Evolutionary conservation across 2,888 invertebrate species (phyloP), one percentile per base, ranked within the genome.

Genomic region (Apoda limacodes): DNA sequence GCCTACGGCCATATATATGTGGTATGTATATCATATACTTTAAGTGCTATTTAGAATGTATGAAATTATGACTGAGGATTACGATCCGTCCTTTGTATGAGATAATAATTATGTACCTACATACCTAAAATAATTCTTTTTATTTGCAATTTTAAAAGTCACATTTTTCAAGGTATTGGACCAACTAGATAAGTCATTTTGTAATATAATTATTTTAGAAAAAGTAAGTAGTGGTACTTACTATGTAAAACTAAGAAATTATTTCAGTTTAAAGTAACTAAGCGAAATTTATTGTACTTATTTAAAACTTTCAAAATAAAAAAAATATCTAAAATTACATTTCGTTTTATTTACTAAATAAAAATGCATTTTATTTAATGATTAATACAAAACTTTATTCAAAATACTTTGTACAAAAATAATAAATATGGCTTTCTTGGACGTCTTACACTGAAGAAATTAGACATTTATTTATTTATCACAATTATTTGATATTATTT

Each of bases 271-370:
- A n/a, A n/a, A n/a, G n/a, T n/a, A n/a, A n/a, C n/a, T n/a, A n/a
- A n/a, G n/a, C n/a, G n/a, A n/a, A n/a, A n/a, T n/a, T n/a, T n/a
- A n/a, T n/a, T n/a, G n/a, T n/a, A n/a, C n/a, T n/a, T 78, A 76
- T 76, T 75, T 72, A 75, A 75, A 67, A 55, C 53, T 63, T 63
- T 52, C 45, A 50, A 58, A 75, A 72, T 72, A 74, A 75, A 70
- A 60, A 55, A 51, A 55, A 46, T 48, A n/a, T n/a, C n/a, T n/a
- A 58, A 60, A 55, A 57, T 45, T 30, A n/a, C 22, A n/a, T 3
- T 12, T 28, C 11, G 13, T 25, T 39, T 32, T 28, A 40, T 46
- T 35, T 23, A 25, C 4, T 10, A 27, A 32, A 15, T 22, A 37
- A 45, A 50, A 35, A 35, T 28, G 28, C 20, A 32, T 48, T 38